Evolutionary conservation across 2,797 vertebrate species (phyloP).

Genomic region (Sebastes hubbsi): DNA sequence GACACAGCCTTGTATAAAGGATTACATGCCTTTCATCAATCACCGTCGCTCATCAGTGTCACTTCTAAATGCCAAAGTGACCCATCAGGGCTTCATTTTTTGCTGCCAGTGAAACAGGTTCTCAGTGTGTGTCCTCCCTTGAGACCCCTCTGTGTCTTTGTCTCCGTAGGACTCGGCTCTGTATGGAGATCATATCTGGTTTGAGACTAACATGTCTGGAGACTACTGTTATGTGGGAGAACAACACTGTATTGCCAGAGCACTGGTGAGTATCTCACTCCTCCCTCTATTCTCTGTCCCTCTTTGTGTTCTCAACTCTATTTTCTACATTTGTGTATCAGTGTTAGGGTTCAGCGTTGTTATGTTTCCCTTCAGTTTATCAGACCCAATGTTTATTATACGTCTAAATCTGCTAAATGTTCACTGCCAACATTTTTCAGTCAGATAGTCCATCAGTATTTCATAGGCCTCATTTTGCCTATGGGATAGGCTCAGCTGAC

Average conservation of each 20-base stretch:
- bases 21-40: background rate
- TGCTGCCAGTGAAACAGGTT: background rate
- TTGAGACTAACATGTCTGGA: constrained; percentile 92
- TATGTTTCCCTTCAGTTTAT: background rate
- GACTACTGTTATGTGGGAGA: constrained; percentile 97
- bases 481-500: too few species aligned
- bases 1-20: background rate
- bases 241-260: constrained; percentile 92
- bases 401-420: too few species aligned
- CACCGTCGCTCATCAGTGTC: background rate
- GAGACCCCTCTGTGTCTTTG: background rate
- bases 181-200: constrained; percentile 96
- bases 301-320: background rate
- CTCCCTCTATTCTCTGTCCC: background rate
- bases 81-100: background rate
- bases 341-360: background rate
- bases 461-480: too few species aligned
- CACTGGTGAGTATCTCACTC: constrained; percentile 84
- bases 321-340: background rate
- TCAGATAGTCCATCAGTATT: too few species aligned
- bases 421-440: too few species aligned
- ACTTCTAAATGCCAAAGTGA: background rate
- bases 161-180: constrained; percentile 87
- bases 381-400: background rate
- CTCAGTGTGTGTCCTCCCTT: background rate